Conservation (phyloP, 2,797 vertebrate genomes). For the Champsocephalus gunnari region DNA sequence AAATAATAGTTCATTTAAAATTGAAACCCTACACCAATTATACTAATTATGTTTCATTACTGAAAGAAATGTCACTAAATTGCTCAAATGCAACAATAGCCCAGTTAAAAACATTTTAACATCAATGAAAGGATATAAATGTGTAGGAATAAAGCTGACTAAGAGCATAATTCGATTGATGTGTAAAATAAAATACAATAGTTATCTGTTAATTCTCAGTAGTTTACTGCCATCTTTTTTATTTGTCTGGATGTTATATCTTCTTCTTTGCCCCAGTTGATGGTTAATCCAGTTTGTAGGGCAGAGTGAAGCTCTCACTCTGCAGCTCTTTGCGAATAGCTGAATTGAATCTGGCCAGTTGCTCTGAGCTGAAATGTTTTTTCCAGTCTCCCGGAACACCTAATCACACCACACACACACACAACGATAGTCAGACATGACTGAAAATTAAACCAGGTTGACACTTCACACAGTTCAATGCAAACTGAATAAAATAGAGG, state of each 20-base stretch:
- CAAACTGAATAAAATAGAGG: too few relatives aligned
- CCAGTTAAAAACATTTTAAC: neutral
- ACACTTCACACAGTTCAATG: too few relatives aligned
- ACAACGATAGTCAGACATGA: slow-evolving; percentile 22
- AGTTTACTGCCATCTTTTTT: neutral
- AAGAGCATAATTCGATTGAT: neutral
- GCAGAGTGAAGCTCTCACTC: slow-evolving; percentile 56
- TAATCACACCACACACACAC: slow-evolving; percentile 39
- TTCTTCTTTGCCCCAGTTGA: neutral
- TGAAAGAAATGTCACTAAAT: neutral
- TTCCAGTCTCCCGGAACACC: slow-evolving; percentile 76
- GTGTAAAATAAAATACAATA: neutral
- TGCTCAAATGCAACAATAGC: neutral
- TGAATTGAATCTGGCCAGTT: slow-evolving; percentile 56
- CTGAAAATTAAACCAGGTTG: too few relatives aligned
- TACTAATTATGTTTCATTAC: too few relatives aligned
- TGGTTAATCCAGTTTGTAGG: slow-evolving; percentile 63
- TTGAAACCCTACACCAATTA: neutral
- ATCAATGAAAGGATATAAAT: neutral
- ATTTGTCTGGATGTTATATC: neutral
- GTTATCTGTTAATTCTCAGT: too few relatives aligned
- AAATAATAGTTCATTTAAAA: neutral
- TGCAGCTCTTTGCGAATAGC: slow-evolving; percentile 69
- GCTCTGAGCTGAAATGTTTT: slow-evolving; percentile 72
- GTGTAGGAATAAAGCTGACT: neutral